Base-by-base conservation (phyloP, 2,797 vertebrate species). In the Darevskia mixta region DNA sequence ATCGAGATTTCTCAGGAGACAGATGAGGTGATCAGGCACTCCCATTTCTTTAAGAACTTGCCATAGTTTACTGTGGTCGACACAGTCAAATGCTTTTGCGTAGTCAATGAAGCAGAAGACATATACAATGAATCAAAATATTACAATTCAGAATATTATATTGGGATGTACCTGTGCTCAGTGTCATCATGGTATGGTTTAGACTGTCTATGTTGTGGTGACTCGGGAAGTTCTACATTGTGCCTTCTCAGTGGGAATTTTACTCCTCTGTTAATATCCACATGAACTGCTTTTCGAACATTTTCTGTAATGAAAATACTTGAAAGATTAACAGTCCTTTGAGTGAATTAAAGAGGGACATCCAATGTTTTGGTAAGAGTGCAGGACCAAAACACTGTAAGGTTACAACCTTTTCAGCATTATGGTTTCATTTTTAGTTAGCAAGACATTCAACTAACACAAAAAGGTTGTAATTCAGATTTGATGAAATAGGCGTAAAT, bases 201-300 rank as follows among this genome's bases (percentile, higher is more conserved):
- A 43, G 97, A 97, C 41, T 98, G 97, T 41, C 66, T 61, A 86
- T 92, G 92, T 69, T 96, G 94, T 27, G 98, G 98, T 85, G 98
- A 98, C 91, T 94, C 94, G 0, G 98, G 98, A 88, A 99, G 96
- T 11, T 98, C 97, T 87, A 98, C 87, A 9, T 96, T 95, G 64
- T 95, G 86, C 27, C 95, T 96, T 88, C 92, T 93, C 38, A 89
- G n/a, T 5, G 91, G 93, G 86, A 94, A 95, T 86, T 95, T 94
- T 86, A 90, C 41, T 86, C 91, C 89, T 94, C 96, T 96, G 71
- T 20, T 91, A 82, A 97, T 95, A 90, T 97, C 88, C 79, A 98
- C 67, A 20, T 96, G 96, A 20, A 96, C 93, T 83, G 97, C 96
- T 94, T 97, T 98, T 90, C 73, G 96, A 35, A 94, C 41, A 20